Percentiles rank a stretch among this genome's conserved stretches.
Evolutionary conservation across 2,888 invertebrate species (phyloP).

Genomic region (Dolichopus griseipennis): DNA sequence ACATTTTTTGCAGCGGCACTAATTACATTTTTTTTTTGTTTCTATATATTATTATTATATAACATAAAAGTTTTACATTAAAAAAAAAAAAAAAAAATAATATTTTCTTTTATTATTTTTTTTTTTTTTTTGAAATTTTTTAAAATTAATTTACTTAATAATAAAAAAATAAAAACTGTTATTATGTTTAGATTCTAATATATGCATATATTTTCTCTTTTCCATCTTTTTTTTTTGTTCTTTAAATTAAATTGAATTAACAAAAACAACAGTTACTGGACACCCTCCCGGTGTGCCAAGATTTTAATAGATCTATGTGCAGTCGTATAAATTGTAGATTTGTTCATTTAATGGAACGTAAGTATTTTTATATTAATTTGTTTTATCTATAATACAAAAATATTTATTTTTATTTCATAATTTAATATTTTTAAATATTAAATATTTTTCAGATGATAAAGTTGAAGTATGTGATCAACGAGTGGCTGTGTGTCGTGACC

Average conservation of each 20-base stretch:
- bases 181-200: too few species aligned
- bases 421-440: too few species aligned
- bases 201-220: too few species aligned
- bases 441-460: slow-evolving; percentile 67
- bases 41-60: not conserved
- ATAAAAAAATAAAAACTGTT: too few species aligned
- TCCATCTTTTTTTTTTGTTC: not conserved
- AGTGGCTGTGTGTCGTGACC: slow-evolving; percentile 93
- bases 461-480: slow-evolving; percentile 92
- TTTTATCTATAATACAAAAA: too few species aligned
- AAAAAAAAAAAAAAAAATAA: too few species aligned
- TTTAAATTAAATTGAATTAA: slow-evolving; percentile 20
- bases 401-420: too few species aligned
- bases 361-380: slow-evolving; percentile 35
- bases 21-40: not conserved
- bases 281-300: slow-evolving; percentile 99
- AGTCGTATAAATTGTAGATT: slow-evolving; percentile 95
- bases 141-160: slow-evolving; percentile 7
- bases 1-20: not conserved
- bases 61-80: not conserved
- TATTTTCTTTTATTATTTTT: not conserved
- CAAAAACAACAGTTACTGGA: slow-evolving; percentile 87
- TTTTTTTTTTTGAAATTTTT: slow-evolving; percentile 14
- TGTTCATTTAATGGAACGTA: slow-evolving; percentile 96
- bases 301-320: slow-evolving; percentile 98